Percentiles rank a stretch among this genome's conserved stretches.
These are phyloP conservation scores for Minunthozetes semirufus DNA, from an alignment of 2,888 invertebrate genomes.

Conservation along the genomic window DNA sequence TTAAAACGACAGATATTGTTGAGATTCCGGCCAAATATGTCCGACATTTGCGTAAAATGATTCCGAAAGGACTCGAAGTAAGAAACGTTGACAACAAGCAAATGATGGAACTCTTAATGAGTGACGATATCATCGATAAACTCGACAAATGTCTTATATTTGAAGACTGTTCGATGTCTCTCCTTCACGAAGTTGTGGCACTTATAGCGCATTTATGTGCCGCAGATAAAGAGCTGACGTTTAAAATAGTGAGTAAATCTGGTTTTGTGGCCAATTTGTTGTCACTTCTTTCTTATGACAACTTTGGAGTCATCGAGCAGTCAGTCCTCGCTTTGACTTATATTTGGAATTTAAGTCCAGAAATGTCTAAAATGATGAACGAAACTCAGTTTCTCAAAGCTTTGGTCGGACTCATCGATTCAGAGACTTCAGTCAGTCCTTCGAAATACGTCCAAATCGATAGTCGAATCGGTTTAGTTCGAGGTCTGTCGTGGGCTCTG, in stretches of 20 bases:
- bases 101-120: not conserved
- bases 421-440: conserved; percentile 10
- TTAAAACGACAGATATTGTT: not conserved
- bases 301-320: not conserved
- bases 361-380: not conserved
- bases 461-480: not conserved
- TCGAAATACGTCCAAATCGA: not conserved
- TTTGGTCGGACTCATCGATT: not conserved
- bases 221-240: not conserved
- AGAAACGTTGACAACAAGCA: not conserved
- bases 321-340: not conserved
- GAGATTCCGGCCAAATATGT: conserved; percentile 1
- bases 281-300: not conserved
- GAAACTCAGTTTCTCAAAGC: not conserved
- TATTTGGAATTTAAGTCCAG: not conserved
- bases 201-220: not conserved
- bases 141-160: not conserved
- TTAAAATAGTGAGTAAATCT: not conserved
- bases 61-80: not conserved
- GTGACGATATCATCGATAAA: not conserved
- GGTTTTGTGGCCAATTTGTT: not conserved
- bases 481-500: not conserved
- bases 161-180: not conserved
- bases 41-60: not conserved
- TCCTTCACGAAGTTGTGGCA: conserved; percentile 2